Evolutionary conservation across 2,113 vertebrate species (phyloP).

Genomic region (Dipodomys ordii): DNA sequence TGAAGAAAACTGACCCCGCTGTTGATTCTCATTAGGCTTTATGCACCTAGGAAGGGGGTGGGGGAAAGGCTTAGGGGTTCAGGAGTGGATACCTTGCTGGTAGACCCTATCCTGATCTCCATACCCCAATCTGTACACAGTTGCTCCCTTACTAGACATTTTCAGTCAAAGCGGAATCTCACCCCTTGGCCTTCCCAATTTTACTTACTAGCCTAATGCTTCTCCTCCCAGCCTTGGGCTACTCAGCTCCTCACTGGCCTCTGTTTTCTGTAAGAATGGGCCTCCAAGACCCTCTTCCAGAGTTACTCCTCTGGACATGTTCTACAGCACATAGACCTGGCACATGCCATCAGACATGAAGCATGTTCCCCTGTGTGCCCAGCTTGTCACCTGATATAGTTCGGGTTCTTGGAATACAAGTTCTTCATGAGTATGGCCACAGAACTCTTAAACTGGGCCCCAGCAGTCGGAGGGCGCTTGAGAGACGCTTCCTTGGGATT

Average conservation of each 20-base stretch:
- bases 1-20: slow-evolving; percentile 78
- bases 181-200: neutral
- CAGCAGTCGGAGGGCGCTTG: slow-evolving; percentile 88
- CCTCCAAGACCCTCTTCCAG: neutral
- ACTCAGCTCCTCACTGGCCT: neutral
- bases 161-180: neutral
- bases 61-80: neutral
- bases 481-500: slow-evolving; percentile 86
- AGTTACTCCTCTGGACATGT: neutral
- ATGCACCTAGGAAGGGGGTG: slow-evolving; percentile 84
- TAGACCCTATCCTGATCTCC: neutral
- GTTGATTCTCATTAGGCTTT: slow-evolving; percentile 89
- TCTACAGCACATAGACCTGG: neutral
- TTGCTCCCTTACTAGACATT: neutral
- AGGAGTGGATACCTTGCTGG: neutral
- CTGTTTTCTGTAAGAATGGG: neutral
- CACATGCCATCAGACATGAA: neutral
- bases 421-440: slow-evolving; percentile 89
- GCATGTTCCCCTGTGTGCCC: neutral
- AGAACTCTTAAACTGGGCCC: slow-evolving; percentile 88
- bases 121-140: neutral
- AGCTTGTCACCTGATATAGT: slow-evolving; percentile 89
- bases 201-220: neutral
- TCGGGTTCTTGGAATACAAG: slow-evolving; percentile 90
- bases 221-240: neutral